Evolutionary conservation across 2,797 vertebrate genomes (phyloP).

Genomic region (Semotilus atromaculatus): DNA sequence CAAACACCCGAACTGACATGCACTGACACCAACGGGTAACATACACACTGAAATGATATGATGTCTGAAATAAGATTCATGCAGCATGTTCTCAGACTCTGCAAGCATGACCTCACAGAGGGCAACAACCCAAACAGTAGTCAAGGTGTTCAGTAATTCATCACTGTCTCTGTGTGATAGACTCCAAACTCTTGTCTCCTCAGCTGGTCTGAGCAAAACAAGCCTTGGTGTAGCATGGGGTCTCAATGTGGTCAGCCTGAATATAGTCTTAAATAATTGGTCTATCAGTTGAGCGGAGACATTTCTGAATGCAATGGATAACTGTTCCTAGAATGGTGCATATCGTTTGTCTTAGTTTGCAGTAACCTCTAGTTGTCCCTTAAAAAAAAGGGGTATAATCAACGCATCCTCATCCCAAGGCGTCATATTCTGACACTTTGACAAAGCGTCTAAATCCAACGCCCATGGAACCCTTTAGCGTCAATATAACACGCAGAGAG

Average conservation of each 20-base stretch:
- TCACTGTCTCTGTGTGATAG: slow-evolving; percentile 40
- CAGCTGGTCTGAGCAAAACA: slow-evolving; percentile 26
- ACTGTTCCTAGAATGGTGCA: not conserved
- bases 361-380: slow-evolving; percentile 22
- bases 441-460: too few species aligned
- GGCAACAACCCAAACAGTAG: slow-evolving; percentile 28
- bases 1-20: not conserved
- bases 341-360: slow-evolving; percentile 20
- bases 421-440: too few species aligned
- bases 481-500: too few species aligned
- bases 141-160: slow-evolving; percentile 32
- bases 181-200: slow-evolving; percentile 13
- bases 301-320: slow-evolving; percentile 20
- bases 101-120: slow-evolving; percentile 33
- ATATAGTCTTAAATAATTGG: slow-evolving; percentile 30
- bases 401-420: too few species aligned
- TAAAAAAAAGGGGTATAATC: too few species aligned
- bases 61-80: slow-evolving; percentile 42
- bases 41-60: slow-evolving; percentile 6
- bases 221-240: not conserved
- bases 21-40: not conserved
- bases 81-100: slow-evolving; percentile 8
- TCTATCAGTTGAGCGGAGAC: not conserved
- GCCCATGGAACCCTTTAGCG: too few species aligned
- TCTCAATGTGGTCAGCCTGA: slow-evolving; percentile 12